Conservation (phyloP, 2,113 vertebrate genomes). For the Leucosticte australis region DNA sequence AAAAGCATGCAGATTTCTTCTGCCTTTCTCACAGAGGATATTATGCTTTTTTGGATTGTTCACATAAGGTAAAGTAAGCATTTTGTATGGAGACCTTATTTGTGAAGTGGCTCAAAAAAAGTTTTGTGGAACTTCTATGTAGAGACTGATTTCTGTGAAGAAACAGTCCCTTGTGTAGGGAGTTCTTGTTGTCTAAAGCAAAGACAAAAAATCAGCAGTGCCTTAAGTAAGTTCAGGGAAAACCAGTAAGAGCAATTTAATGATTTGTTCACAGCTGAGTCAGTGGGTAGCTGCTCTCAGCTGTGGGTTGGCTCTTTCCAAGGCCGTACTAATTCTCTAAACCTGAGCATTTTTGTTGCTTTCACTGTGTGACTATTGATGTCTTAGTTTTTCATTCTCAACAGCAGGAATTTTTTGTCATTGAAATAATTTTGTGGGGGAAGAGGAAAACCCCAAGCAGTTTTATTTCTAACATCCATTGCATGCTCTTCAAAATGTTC, state of each 20-base stretch:
- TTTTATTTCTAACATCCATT: neutral
- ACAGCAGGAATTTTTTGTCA: neutral
- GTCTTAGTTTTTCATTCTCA: neutral
- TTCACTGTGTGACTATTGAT: neutral
- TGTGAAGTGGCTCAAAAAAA: neutral
- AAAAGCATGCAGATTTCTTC: neutral
- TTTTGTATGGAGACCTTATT: neutral
- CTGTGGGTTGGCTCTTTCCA: neutral
- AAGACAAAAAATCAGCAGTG: neutral
- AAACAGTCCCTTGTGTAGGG: neutral
- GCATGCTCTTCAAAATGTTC: neutral
- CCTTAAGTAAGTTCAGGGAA: neutral
- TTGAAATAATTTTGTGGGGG: neutral
- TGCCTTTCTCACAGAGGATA: neutral
- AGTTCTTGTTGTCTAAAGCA: neutral
- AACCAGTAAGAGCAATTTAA: neutral
- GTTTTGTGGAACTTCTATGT: neutral
- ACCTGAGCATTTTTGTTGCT: neutral
- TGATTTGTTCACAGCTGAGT: neutral
- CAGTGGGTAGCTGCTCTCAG: neutral
- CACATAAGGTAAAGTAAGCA: neutral
- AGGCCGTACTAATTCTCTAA: neutral
- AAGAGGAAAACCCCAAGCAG: neutral
- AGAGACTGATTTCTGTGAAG: neutral
- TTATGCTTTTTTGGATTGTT: neutral